Evolutionary conservation across 2,113 vertebrate species (phyloP), one percentile per base, ranked within the genome.

Genomic region (Jaculus jaculus): DNA sequence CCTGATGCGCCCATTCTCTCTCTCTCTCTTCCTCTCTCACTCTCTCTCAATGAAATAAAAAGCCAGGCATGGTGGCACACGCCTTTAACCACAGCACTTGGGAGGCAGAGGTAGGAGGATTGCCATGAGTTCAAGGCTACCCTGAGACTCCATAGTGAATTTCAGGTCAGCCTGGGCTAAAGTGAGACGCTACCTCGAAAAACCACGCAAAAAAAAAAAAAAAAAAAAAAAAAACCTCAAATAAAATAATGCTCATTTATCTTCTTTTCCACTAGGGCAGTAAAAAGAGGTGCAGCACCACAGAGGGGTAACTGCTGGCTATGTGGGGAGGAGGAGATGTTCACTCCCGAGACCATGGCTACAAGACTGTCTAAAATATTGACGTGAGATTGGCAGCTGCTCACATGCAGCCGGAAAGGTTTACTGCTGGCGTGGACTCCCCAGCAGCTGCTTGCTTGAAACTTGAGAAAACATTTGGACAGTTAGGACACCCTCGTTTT

Each of bases 391-490:
- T 96, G 97, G 92, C 96, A 95, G 93, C 88, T 93, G 92, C 93
- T 96, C 95, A 92, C 72, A 94, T 84, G 93, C 93, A 92, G 96
- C 82, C 95, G 95, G 79, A 95, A 95, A 97, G 95, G 96, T 96
- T 96, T 93, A 85, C 90, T 92, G 65, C 96, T 96, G 97, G 92
- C 96, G 96, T 69, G 90, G 90, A 93, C 86, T 96, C 82, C 82
- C 42, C 39, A 71, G 88, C 96, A 97, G 97, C 96, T 97, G 96
- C 95, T 94, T 92, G 79, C 84, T 91, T 87, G 96, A 97, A 96
- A 96, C 80, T 86, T 96, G 94, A 96, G 94, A 95, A 97, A 97
- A 97, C 96, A 97, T 95, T 95, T 97, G 96, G 96, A 96, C 97
- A 97, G 95, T 93, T 96, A 93, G 93, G 88, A 94, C 92, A 93